Conservation (phyloP, 2,888 invertebrate species). For the Alitta virens region DNA sequence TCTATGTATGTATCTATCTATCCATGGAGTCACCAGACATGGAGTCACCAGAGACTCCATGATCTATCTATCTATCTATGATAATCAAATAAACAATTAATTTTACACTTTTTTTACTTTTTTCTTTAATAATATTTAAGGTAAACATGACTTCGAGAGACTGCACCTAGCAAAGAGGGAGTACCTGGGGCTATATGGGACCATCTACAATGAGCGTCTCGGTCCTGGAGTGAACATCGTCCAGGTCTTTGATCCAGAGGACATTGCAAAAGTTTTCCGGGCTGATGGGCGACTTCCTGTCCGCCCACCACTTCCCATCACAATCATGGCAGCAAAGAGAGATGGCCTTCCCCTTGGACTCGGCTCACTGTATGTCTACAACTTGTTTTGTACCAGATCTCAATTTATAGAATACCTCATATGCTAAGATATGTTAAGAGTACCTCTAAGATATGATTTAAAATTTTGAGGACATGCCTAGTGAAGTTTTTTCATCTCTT, state of each 20-base stretch:
- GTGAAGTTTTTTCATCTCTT: background rate
- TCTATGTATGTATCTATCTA: no score
- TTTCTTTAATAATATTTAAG: no score
- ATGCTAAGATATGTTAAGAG: no score
- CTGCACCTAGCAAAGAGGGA: constrained; percentile 25
- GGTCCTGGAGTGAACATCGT: constrained; percentile 44
- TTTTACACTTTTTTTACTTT: no score
- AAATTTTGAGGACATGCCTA: no score
- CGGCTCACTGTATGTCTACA: constrained; percentile 29
- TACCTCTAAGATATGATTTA: no score
- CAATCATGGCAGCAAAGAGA: constrained; percentile 18
- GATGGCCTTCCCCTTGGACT: constrained; percentile 28
- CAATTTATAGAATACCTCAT: no score
- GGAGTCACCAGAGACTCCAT: no score
- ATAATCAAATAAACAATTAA: no score
- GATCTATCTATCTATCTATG: no score
- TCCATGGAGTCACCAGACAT: no score
- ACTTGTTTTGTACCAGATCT: no score
- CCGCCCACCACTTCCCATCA: constrained; percentile 27
- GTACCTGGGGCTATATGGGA: constrained; percentile 30
- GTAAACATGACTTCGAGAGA: constrained; percentile 23
- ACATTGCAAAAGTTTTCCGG: constrained; percentile 34
- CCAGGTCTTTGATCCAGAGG: constrained; percentile 46
- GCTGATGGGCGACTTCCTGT: constrained; percentile 34
- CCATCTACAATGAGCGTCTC: constrained; percentile 42